Evolutionary conservation across 2,113 vertebrate genomes (phyloP).

Genomic region (Calidris pugnax): DNA sequence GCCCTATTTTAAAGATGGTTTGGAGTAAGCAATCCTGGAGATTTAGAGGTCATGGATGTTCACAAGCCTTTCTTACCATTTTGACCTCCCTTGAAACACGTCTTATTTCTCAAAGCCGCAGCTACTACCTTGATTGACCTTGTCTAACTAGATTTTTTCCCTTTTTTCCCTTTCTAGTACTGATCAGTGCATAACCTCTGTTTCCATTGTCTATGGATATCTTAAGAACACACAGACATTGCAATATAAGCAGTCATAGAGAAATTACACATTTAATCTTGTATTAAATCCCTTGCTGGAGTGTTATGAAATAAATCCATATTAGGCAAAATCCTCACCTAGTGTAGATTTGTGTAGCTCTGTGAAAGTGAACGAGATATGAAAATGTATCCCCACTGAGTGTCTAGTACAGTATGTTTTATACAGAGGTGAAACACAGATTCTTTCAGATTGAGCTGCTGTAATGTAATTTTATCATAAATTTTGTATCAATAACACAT

Average conservation of each 20-base stretch:
- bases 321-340: not conserved
- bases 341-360: not conserved
- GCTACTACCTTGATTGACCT: not conserved
- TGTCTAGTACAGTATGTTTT: not conserved
- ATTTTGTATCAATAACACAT: not conserved
- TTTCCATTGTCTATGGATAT: not conserved
- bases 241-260: not conserved
- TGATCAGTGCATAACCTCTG: not conserved
- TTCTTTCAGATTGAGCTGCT: not conserved
- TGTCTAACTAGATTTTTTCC: not conserved
- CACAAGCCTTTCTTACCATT: not conserved
- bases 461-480: not conserved
- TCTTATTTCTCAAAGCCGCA: not conserved
- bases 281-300: not conserved
- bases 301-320: not conserved
- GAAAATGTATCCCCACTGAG: not conserved
- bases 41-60: not conserved
- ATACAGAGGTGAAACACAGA: not conserved
- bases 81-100: not conserved
- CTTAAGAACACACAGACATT: not conserved
- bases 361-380: not conserved
- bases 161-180: not conserved
- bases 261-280: conserved; percentile 14
- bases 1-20: not conserved
- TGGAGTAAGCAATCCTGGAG: not conserved